Base-by-base conservation (phyloP, 2,888 invertebrate species). In the Tinea pellionella region DNA sequence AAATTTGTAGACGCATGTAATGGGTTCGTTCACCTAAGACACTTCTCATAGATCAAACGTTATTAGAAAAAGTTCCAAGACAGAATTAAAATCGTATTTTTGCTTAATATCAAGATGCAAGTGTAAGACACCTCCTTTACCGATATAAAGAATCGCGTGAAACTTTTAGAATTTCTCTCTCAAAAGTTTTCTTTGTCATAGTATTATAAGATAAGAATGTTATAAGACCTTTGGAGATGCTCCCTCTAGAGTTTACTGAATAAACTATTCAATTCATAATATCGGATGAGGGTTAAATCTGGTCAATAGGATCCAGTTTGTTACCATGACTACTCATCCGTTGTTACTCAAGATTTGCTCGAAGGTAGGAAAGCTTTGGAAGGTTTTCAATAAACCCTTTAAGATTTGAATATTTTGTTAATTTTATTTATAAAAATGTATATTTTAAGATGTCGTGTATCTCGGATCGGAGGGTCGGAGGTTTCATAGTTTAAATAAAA, bases 241-340 rank as follows among this genome's bases (percentile, higher is more conserved):
- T 24, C 24, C 24, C 24, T 24, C 77, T 68, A 63, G 69, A 69
- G 73, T 77, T 74, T 75, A 65, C 66, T 70, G 75, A 72, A 79
- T 80, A 78, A 75, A 80, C 79, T 80, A 80, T 82, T 80, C 75
- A 79, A 70, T 71, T 77, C 74, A 73, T 74, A 75, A 75, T 78
- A 83, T 80, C 77, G 74, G 80, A 80, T 80, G 67, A 80, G 71
- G 77, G 78, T 73, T 75, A 32, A 75, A 78, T 74, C 77, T 75
- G 69, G 72, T 83, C 77, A 82, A 78, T 77, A 71, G 74, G 77
- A 78, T 78, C 70, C 70, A 67, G 69, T 68, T 72, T 71, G 78
- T 84, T 66, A 71, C 80, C 75, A 79, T 83, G 80, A 67, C 75
- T 69, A 82, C 77, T 73, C 70, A 76, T 73, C 78, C 75, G 66